Base-by-base conservation (phyloP, 2,888 invertebrate species). In the Isotomurus palustris region DNA sequence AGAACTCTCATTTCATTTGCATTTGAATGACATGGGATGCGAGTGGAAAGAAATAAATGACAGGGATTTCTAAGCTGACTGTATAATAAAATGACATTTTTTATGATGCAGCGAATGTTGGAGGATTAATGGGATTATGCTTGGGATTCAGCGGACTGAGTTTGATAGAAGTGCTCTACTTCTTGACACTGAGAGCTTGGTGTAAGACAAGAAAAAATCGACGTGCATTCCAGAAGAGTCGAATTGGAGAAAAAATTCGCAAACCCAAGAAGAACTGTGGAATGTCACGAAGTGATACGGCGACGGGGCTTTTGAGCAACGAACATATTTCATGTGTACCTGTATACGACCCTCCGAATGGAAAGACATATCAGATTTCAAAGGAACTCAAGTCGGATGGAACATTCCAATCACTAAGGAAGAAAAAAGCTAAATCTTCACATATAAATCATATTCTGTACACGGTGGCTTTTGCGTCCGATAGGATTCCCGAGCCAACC, bases 81-180 rank as follows among this genome's bases (percentile, higher is more conserved):
- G n/a, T n/a, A n/a, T 32, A 10, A 14, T 40, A n/a, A 19, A 6
- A 40, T 40, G 40, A 10, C 10, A 17, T 40, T n/a, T 24, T 44
- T 44, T n/a, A 6, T n/a, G n/a, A n/a, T n/a, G n/a, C 47, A 52
- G 59, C 62, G n/a, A 62, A 62, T 29, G 56, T 59, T 47, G 62
- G 62, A n/a, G 62, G 62, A 3, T 25, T 62, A 21, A 62, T 62
- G 62, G 58, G 62, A 2, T 53, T 62, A 4, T 58, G 58, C 21
- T 36, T 62, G 2, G 62, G 58, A 2, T 69, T 69, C 40, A 67
- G 67, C 52, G 62, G 58, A 1, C 32, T 69, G 19, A 64, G 64
- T 27, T 40, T 62, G 1, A 50, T 69, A 8, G 69, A 69, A 47
- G 28, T 69, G 4, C 21, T 69, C 3, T 69, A 69, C 27, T 67